Evolutionary conservation across 2,113 vertebrate genomes (phyloP).

Genomic region (Hypocryptadius cinnamomeus): DNA sequence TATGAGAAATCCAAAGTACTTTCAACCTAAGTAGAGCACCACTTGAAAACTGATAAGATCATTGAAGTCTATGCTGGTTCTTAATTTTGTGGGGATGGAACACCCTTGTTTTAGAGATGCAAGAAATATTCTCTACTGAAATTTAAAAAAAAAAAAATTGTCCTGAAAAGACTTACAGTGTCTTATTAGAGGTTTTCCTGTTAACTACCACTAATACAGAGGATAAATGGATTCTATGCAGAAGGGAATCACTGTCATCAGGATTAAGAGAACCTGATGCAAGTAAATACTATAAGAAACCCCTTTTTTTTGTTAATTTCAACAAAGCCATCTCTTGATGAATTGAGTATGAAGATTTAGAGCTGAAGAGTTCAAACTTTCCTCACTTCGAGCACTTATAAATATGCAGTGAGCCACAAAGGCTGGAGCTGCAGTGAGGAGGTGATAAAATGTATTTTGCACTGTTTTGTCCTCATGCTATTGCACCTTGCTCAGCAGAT

Average conservation of each 20-base stretch:
- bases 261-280: neutral
- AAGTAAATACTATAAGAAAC: neutral
- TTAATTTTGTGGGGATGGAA: neutral
- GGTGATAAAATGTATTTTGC: constrained; percentile 1
- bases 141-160: neutral
- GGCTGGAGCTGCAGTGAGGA: neutral
- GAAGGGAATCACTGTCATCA: neutral
- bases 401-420: neutral
- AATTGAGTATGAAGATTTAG: neutral
- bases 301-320: neutral
- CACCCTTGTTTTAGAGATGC: neutral
- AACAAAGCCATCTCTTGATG: neutral
- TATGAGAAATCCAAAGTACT: neutral
- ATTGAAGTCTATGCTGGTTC: neutral
- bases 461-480: neutral
- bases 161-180: neutral
- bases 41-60: neutral
- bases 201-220: neutral
- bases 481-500: neutral
- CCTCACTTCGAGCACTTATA: neutral
- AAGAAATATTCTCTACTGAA: neutral
- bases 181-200: neutral
- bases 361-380: neutral
- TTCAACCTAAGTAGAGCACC: neutral
- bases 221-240: neutral